Base-by-base conservation (phyloP, 2,797 vertebrate species). In the Falco novaeseelandiae region DNA sequence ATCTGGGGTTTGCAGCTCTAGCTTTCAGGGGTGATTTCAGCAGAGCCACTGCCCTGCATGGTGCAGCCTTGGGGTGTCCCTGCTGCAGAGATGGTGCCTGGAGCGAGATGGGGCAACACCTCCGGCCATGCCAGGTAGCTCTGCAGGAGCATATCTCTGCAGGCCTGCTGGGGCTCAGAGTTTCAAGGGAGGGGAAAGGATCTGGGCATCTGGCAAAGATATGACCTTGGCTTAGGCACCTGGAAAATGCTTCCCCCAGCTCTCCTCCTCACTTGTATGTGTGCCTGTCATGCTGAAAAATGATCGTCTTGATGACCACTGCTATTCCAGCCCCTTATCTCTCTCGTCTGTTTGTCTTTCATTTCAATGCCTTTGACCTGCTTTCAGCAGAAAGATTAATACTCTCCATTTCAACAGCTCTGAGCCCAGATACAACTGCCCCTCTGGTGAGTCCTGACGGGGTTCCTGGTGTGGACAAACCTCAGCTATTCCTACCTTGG, bases 301-400 rank as follows among this genome's bases (percentile, higher is more conserved):
- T 52, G 8, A 79, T 32, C 0, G 0, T 2, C 8, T 82, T 91
- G 86, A 93, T 55, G 54, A 85, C 34, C 55, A 34, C 36, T 20
- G 55, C 55, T 70, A 9, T 54, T 54, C 32, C 77, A 91, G 73
- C 12, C 34, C 55, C 63, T 93, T 49, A 76, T 89, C 83, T 82
- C 73, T 82, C 51, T 52, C 55, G 71, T 48, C 70, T 83, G 44
- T 95, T 61, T 95, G 67, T 62, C 89, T 95, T 96, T 72, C 76
- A 58, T 90, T 93, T 95, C 81, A 71, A 21, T 73, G 55, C 23
- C 55, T 92, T 77, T 87, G 80, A 87, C 66, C 63, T 77, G 34
- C 62, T 81, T 87, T 57, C 73, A 84, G 30, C 7, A 6, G 12
- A 34, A 88, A 89, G 86, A 95, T 79, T 51, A 87, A 95, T 83